Evolutionary conservation across 2,113 vertebrate species (phyloP).

Genomic region (Sylvia atricapilla): DNA sequence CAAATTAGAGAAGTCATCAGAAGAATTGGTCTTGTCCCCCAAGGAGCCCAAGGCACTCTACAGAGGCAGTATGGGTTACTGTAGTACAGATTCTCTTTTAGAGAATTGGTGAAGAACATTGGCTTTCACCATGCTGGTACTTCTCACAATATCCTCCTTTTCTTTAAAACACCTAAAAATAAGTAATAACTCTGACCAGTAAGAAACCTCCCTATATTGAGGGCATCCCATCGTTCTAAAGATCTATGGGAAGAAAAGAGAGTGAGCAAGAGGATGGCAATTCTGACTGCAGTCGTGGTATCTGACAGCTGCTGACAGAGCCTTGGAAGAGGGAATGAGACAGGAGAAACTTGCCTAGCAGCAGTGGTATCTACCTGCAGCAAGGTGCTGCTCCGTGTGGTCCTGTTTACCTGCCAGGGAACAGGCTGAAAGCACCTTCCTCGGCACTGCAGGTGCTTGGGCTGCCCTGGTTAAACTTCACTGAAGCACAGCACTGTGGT

Average conservation of each 20-base stretch:
- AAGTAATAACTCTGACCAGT: not conserved
- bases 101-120: not conserved
- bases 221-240: not conserved
- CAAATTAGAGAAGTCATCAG: not conserved
- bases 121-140: not conserved
- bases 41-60: not conserved
- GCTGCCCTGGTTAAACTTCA: not conserved
- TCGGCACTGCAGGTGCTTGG: not conserved
- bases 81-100: not conserved
- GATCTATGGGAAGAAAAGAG: not conserved
- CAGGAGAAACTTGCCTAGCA: not conserved
- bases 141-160: not conserved
- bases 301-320: not conserved
- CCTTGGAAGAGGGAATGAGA: not conserved
- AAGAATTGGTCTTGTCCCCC: not conserved
- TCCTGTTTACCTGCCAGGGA: not conserved
- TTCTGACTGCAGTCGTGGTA: not conserved
- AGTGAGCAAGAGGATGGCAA: not conserved
- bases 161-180: not conserved
- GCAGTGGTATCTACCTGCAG: not conserved
- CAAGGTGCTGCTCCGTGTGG: accelerated
- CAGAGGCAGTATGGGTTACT: not conserved
- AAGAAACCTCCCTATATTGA: not conserved
- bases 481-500: not conserved
- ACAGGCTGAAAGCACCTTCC: not conserved